Evolutionary conservation across 2,113 vertebrate species (phyloP).

Genomic region (Daboia siamensis): DNA sequence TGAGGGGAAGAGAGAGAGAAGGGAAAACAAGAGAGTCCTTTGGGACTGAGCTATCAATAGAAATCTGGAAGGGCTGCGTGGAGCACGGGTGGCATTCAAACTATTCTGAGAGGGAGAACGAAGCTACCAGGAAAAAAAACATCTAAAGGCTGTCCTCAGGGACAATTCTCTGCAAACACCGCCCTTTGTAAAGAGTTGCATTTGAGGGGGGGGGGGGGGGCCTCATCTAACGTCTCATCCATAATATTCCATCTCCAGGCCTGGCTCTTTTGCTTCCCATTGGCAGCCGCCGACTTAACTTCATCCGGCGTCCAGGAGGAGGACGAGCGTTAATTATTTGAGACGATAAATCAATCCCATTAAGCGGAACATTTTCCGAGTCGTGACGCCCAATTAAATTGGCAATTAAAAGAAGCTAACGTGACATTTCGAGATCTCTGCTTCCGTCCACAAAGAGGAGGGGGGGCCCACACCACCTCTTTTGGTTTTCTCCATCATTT

Average conservation of each 20-base stretch:
- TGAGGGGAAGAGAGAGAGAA: no score
- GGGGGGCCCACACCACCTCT: no score
- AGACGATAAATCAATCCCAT: conserved; percentile 20
- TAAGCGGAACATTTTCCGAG: neutral
- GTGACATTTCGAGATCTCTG: conserved; percentile 8
- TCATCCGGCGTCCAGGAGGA: neutral
- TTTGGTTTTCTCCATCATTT: neutral
- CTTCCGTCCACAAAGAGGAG: neutral
- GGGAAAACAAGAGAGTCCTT: no score
- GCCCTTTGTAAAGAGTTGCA: neutral
- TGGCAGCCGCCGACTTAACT: neutral
- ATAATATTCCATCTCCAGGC: neutral
- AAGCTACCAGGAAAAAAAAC: neutral
- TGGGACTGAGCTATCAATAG: no score
- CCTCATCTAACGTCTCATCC: neutral
- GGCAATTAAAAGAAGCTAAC: neutral
- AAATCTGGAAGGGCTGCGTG: no score
- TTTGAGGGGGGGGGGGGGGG: neutral
- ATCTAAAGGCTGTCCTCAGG: no score
- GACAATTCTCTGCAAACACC: neutral
- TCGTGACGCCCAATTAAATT: conserved; percentile 12
- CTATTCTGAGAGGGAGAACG: no score
- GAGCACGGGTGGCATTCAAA: neutral
- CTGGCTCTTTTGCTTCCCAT: neutral
- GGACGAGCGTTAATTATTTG: conserved; percentile 6